A percentile compares a stretch with the other conserved stretches of the same genome.
Evolutionary conservation across 2,113 vertebrate species (phyloP).

Genomic region (Phalacrocorax pelagicus): DNA sequence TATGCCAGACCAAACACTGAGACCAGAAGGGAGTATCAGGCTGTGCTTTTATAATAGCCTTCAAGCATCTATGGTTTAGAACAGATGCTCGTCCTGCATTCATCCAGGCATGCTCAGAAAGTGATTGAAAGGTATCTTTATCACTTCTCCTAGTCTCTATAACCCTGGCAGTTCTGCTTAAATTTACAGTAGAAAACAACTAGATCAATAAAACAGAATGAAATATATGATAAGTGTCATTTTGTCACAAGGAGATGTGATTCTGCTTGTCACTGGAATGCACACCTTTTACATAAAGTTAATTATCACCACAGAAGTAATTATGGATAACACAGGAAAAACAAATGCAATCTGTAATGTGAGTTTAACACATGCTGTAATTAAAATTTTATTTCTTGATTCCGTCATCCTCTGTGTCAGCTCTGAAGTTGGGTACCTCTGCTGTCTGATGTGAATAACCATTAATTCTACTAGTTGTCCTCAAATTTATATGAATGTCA

Average conservation of each 20-base stretch:
- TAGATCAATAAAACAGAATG: neutral
- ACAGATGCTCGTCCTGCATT: neutral
- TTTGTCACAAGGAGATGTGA: neutral
- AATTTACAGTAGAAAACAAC: conserved; percentile 35
- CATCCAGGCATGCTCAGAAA: neutral
- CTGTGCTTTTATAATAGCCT: neutral
- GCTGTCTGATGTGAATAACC: neutral
- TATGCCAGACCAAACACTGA: neutral
- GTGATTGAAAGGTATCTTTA: conserved; percentile 22
- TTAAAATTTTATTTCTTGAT: neutral
- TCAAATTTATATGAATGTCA: neutral
- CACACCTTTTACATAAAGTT: neutral
- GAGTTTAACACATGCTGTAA: neutral
- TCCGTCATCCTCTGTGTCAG: neutral
- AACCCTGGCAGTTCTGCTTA: neutral
- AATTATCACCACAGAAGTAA: neutral
- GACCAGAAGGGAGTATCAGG: neutral
- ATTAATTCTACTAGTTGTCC: neutral
- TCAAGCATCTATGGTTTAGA: neutral
- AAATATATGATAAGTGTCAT: neutral
- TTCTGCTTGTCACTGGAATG: neutral
- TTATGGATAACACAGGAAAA: neutral
- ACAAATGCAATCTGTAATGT: neutral
- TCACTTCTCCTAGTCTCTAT: neutral
- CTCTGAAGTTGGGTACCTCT: neutral